These are phyloP conservation scores for Drosophila sulfurigaster DNA, from an alignment of 1,140 invertebrate species.

Conservation along the genomic window DNA sequence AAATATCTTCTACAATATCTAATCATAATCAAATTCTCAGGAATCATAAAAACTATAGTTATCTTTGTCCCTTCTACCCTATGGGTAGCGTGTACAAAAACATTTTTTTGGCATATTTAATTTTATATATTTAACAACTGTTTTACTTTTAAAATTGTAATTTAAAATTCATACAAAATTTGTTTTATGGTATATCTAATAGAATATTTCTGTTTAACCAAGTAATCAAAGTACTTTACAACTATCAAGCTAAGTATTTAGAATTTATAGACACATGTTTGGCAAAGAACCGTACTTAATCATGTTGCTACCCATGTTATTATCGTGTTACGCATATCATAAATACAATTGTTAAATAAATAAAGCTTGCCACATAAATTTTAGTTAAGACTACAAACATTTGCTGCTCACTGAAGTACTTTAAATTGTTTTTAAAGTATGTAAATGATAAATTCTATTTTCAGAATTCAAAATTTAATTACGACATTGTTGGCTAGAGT, in stretches of 20 bases:
- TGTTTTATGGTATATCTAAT: too few species aligned
- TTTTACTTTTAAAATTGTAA: too few species aligned
- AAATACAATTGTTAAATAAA: constrained; percentile 1
- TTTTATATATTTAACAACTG: constrained; percentile 2
- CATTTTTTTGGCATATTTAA: not conserved
- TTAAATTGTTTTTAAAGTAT: too few species aligned
- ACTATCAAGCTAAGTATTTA: not conserved
- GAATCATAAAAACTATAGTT: too few species aligned
- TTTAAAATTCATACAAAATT: too few species aligned
- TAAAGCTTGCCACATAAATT: not conserved
- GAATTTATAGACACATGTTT: not conserved
- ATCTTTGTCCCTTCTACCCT: too few species aligned
- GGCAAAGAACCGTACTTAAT: constrained; percentile 3
- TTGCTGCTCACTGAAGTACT: too few species aligned
- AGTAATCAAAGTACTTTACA: not conserved
- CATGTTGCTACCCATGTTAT: constrained; percentile 6
- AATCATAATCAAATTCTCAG: too few species aligned
- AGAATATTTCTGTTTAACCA: not conserved
- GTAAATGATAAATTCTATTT: too few species aligned
- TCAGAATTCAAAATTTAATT: constrained; percentile 2
- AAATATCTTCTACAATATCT: too few species aligned
- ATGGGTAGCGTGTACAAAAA: too few species aligned
- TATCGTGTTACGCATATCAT: constrained; percentile 20
- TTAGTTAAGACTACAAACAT: not conserved
- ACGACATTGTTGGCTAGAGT: not conserved